Percentiles rank a stretch among this genome's conserved stretches.
These are phyloP conservation scores for Papio anubis DNA, from an alignment of 2,113 vertebrate genomes.

Conservation along the genomic window DNA sequence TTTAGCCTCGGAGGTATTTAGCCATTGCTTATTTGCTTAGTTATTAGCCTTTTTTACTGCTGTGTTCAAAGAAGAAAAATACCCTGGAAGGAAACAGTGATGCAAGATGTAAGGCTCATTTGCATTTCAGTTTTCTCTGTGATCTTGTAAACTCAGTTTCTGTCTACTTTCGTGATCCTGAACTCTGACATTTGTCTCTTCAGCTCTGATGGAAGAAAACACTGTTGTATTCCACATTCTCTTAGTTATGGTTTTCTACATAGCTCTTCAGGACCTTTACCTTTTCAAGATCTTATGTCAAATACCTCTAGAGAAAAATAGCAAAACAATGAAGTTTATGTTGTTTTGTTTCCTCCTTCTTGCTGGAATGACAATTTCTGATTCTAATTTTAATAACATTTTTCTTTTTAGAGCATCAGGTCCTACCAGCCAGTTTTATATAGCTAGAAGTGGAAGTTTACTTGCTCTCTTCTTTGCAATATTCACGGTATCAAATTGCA, in stretches of 20 bases:
- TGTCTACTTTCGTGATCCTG: not conserved
- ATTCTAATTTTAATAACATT: not conserved
- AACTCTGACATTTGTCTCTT: not conserved
- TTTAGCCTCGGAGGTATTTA: not conserved
- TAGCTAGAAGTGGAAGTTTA: not conserved
- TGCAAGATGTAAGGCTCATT: not conserved
- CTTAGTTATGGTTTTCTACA: not conserved
- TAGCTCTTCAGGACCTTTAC: not conserved
- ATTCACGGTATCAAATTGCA: not conserved
- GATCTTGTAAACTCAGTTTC: not conserved
- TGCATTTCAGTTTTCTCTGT: not conserved
- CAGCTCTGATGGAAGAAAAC: not conserved
- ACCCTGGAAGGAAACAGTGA: not conserved
- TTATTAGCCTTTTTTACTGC: not conserved
- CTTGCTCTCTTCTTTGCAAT: not conserved
- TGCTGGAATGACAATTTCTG: not conserved
- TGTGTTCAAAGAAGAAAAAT: not conserved
- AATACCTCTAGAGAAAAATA: not conserved
- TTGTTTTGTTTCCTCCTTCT: not conserved
- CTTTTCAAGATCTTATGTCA: not conserved
- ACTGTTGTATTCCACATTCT: not conserved
- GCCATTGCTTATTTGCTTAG: not conserved
- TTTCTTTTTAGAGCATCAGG: not conserved
- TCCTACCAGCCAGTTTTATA: not conserved
- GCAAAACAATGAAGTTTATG: not conserved